These are phyloP conservation scores for Butorides virescens DNA, from an alignment of 2,113 vertebrate species.

Conservation along the genomic window DNA sequence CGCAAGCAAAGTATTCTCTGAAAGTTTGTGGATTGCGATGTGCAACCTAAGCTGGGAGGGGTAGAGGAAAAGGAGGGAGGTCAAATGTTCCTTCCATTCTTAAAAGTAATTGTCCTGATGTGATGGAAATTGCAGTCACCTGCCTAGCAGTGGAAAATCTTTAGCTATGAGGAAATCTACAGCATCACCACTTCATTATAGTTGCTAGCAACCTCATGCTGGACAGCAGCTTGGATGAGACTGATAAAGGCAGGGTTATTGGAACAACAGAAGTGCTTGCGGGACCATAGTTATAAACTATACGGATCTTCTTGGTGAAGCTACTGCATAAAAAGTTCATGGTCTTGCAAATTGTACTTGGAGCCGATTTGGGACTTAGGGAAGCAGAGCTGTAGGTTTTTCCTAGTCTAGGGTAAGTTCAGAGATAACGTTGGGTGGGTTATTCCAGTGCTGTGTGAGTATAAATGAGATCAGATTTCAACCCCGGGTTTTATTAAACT, in stretches of 20 bases:
- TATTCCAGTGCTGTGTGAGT: neutral
- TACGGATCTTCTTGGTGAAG: neutral
- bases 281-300: neutral
- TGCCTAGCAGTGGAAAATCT: constrained; percentile 52
- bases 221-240: constrained; percentile 45
- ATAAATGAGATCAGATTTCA: neutral
- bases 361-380: neutral
- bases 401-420: neutral
- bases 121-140: constrained; percentile 68
- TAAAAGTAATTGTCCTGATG: constrained; percentile 56
- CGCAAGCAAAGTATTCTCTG: constrained; percentile 43
- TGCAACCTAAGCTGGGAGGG: constrained; percentile 56
- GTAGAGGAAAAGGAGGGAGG: constrained; percentile 52
- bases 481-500: neutral
- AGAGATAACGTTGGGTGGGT: neutral
- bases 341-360: neutral
- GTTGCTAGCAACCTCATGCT: constrained; percentile 6
- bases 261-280: neutral
- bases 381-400: neutral
- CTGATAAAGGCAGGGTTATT: constrained; percentile 30
- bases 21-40: constrained; percentile 15
- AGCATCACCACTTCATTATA: constrained; percentile 42
- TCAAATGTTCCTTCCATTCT: constrained; percentile 62
- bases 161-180: constrained; percentile 26
- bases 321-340: neutral